These are phyloP conservation scores for Megaleporinus macrocephalus DNA, from an alignment of 2,113 vertebrate species.

Conservation along the genomic window DNA sequence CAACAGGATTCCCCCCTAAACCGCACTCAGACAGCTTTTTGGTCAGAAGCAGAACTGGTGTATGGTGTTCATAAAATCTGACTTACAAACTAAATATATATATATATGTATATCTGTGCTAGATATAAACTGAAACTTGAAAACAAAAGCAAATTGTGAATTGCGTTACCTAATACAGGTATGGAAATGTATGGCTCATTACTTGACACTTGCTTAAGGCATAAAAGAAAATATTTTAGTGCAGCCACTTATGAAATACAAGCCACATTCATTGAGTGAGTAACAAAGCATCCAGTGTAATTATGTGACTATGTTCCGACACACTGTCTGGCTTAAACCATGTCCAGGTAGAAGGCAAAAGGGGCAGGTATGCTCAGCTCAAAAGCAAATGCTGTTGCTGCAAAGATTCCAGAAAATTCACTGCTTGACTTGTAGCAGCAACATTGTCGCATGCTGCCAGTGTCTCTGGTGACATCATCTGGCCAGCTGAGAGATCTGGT, in stretches of 20 bases:
- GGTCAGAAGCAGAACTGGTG: not conserved
- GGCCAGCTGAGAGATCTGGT: conserved; percentile 67
- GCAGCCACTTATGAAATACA: not conserved
- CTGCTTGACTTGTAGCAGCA: not conserved
- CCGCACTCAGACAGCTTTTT: not conserved
- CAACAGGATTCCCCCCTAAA: conserved; percentile 5
- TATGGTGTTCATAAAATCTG: no score
- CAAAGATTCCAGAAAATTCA: conserved; percentile 10
- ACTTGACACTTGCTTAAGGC: not conserved
- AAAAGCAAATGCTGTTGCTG: not conserved
- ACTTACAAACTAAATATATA: no score
- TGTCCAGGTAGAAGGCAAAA: not conserved
- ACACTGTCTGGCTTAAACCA: not conserved
- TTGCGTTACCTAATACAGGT: not conserved
- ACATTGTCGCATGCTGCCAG: conserved; percentile 43
- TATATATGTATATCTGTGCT: no score
- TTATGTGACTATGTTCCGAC: not conserved
- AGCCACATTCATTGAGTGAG: not conserved
- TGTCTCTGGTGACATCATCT: conserved; percentile 73
- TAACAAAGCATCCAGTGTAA: not conserved
- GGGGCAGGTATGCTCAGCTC: not conserved
- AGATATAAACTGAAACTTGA: no score
- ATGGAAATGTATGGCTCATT: no score
- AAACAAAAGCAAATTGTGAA: not conserved
- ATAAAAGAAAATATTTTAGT: not conserved